These are phyloP conservation scores for Oscheius onirici DNA, from an alignment of 2,888 invertebrate genomes.

Conservation along the genomic window DNA sequence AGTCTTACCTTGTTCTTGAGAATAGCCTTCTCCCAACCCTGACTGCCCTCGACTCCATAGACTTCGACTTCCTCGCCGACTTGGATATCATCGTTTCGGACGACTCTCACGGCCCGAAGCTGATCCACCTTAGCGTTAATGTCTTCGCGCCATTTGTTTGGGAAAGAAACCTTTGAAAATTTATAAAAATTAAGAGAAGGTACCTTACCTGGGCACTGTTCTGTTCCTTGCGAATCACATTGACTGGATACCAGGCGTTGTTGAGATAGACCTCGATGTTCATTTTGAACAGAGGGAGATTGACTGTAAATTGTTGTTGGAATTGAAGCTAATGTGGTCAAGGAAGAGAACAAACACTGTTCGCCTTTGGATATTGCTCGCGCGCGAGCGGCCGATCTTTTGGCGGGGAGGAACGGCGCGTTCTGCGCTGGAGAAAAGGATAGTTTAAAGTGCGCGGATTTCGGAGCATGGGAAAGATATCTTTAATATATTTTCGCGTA, in stretches of 20 bases:
- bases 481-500: too few relatives aligned
- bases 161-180: constrained; percentile 12
- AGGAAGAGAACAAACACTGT: constrained; percentile 15
- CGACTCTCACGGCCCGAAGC: constrained; percentile 4
- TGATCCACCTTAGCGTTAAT: constrained; percentile 10
- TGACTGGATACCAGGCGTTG: constrained; percentile 24
- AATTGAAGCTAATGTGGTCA: background rate
- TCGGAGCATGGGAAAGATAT: background rate
- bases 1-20: constrained; percentile 25
- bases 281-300: constrained; percentile 15
- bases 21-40: constrained; percentile 25
- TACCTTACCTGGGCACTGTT: background rate
- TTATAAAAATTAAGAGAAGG: background rate
- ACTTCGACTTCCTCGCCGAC: constrained; percentile 21
- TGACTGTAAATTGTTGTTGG: background rate
- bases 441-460: background rate
- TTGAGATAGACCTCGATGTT: constrained; percentile 29
- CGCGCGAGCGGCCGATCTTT: background rate
- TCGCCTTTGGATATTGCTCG: background rate
- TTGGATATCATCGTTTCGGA: constrained; percentile 9
- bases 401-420: background rate
- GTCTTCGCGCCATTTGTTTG: constrained; percentile 5
- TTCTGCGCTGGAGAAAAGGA: background rate
- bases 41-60: background rate
- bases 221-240: constrained; percentile 12